Evolutionary conservation across 2,888 invertebrate genomes (phyloP), one percentile per base, ranked within the genome.

Genomic region (Sphaeridia pumilis): DNA sequence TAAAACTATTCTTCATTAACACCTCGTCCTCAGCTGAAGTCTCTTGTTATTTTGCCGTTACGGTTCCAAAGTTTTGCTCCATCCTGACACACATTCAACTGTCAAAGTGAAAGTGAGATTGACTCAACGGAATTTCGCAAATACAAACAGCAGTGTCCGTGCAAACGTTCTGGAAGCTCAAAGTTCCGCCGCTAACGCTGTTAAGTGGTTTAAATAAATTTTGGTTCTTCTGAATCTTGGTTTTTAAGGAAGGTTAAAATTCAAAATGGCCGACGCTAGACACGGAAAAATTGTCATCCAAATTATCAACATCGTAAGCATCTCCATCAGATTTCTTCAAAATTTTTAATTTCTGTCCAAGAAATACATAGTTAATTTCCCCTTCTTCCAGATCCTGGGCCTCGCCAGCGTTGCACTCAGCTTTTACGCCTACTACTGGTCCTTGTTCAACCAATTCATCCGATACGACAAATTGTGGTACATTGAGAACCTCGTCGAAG

Each of bases 371-470:
- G 31, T 10, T 31, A 10, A 31, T 31, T 31, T 31, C 31, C 7
- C 5, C 20, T n/a, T n/a, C n/a, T 3, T 26, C 21, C 17, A 52
- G 52, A 36, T 52, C 12, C 38, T 52, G 31, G 52, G 52, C n/a
- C 14, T 52, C 24, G 27, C 46, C 26, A 52, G 38, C 36, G 52
- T 52, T 14, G 46, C 46, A 20, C 25, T 52, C 26, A 46, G 52
- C 17, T 52, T 46, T 46, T 46, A 52, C 46, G 46, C 52, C 14
- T 52, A 52, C 46, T 52, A 45, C 27, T 52, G 52, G 52, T 52
- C 52, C 3, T 44, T 46, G 22, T 52, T 52, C 31, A 52, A 52
- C 24, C 38, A 21, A 5, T 31, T 52, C 26, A 45, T 52, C 26
- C 46, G 52, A 25, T 52, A 52, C 31, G 52, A 52, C 38, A 20